These are phyloP conservation scores for Oscheius sp. DNA, from an alignment of 2,888 invertebrate species.

Conservation along the genomic window DNA sequence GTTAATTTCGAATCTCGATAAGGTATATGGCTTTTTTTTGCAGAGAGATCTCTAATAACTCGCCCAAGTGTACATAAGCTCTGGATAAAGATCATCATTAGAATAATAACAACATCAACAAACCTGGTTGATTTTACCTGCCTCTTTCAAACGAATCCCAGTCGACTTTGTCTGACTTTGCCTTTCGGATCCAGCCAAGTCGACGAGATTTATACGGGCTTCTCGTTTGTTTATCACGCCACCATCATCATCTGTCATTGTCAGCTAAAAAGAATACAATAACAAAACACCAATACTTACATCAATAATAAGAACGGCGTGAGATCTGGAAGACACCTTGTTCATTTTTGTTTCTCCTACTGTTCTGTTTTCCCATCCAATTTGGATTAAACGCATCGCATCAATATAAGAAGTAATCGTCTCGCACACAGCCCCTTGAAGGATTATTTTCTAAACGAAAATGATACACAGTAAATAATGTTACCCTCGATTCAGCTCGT, in stretches of 20 bases:
- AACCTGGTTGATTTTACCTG: constrained; percentile 74
- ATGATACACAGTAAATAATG: neutral
- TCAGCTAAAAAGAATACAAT: constrained; percentile 35
- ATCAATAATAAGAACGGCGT: constrained; percentile 74
- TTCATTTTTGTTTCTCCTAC: constrained; percentile 75
- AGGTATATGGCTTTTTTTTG: constrained; percentile 67
- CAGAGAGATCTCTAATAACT: constrained; percentile 75
- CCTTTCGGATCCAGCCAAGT: constrained; percentile 75
- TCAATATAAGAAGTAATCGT: neutral
- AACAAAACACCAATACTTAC: constrained; percentile 47
- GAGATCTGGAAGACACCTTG: constrained; percentile 74
- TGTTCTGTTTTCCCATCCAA: constrained; percentile 74
- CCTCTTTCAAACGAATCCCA: constrained; percentile 75
- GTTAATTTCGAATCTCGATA: constrained; percentile 75
- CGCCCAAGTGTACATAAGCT: constrained; percentile 74
- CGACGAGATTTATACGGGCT: constrained; percentile 75
- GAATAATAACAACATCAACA: too few relatives aligned
- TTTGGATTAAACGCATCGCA: constrained; percentile 53
- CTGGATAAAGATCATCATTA: too few relatives aligned
- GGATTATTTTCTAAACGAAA: constrained; percentile 4
- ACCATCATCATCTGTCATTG: constrained; percentile 72
- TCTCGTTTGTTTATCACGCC: constrained; percentile 68
- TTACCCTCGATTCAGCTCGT: constrained; percentile 6
- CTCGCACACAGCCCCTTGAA: constrained; percentile 4
- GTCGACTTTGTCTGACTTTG: constrained; percentile 74